Base-by-base conservation (phyloP, 1,140 invertebrate species). In the Drosophila carrolli region DNA sequence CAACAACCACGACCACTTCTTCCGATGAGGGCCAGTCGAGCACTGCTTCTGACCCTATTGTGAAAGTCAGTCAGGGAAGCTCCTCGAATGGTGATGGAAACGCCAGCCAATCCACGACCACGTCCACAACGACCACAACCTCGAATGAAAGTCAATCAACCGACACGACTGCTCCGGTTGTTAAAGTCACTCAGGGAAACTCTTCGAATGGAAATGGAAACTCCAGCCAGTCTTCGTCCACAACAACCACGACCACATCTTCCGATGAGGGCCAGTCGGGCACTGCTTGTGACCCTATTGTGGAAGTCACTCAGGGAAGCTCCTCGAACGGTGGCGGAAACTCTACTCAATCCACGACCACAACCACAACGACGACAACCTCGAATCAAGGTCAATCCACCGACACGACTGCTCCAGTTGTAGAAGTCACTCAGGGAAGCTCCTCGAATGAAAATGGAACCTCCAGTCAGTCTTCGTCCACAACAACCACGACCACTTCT, bases 1-100 rank as follows among this genome's bases (percentile, higher is more conserved):
- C 50, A 5, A 56, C 67, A 16, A 57, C 67, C 5, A 59, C 63
- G n/a, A 50, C 51, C 27, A 65, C 51, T 11, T 48, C 61, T 4
- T 54, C 51, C 14, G 16, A 13, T 40, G 51, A 40, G 4, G n/a
- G 38, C 11, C 8, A 51, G 9, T 35, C 48, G 1, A 56, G 43
- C 5, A 11, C 43, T 3, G 1, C 41, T 9, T 44, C 43, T 9
- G 40, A 63, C 8, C 19, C 61, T 19, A 32, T 37, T 55, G 61
- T 41, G 6, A 35, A 46, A 48, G 61, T 16, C 0, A 54, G 16
- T 13, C 5, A 16, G 5, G 32, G 32, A 13, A 53, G 48, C 14
- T 11, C n/a, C 29, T 27, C 50, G 11, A 13, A 23, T 2, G 51
- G 9, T 5, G 14, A 8, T 8, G 40, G 60, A 1, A 37, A 37